Base-by-base conservation (phyloP, 2,888 invertebrate genomes). In the Cephus pulcher region DNA sequence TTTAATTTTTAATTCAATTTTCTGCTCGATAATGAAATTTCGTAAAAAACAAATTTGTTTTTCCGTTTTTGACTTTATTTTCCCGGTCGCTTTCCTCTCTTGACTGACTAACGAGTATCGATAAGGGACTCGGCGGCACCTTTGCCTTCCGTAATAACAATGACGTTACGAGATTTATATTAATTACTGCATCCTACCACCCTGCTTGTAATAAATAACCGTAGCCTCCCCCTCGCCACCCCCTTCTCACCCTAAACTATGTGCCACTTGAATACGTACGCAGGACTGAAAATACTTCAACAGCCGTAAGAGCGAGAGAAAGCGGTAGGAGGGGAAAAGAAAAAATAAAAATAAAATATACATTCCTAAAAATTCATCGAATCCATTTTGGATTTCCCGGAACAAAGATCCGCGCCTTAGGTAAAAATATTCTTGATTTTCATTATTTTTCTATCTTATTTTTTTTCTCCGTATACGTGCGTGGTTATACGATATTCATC, bases 291-390 rank as follows among this genome's bases (percentile, higher is more conserved):
- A 56, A 56, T 56, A 56, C 56, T 56, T 56, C 23, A 6, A 23
- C 9, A 23, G 56, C 2, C 23, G 23, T 9, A 6, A 9, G 6
- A 23, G 34, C 70, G 40, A 11, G 15, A 35, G 33, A 33, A 33
- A 75, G 34, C 34, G 73, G 69, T 74, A 75, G 1, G 56, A 15
- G 56, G 33, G 37, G 34, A 74, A 77, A 11, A 35, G 11, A 76
- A 78, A 81, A 74, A 76, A 78, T 69, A 71, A 35, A 71, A 40
- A 75, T 78, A 76, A 79, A 56, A 56, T 56, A 56, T 23, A 23
- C 40, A 9, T 9, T 56, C 56, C 56, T 0, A 56, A 56, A 56
- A 23, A 15, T 56, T 23, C 56, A 56, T 56, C 23, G 9, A 56
- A 56, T 9, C 23, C 23, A 56, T 9, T 56, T 23, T 56, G 56